Conservation (phyloP, 1,140 invertebrate genomes). For the Campoletis sonorensis region DNA sequence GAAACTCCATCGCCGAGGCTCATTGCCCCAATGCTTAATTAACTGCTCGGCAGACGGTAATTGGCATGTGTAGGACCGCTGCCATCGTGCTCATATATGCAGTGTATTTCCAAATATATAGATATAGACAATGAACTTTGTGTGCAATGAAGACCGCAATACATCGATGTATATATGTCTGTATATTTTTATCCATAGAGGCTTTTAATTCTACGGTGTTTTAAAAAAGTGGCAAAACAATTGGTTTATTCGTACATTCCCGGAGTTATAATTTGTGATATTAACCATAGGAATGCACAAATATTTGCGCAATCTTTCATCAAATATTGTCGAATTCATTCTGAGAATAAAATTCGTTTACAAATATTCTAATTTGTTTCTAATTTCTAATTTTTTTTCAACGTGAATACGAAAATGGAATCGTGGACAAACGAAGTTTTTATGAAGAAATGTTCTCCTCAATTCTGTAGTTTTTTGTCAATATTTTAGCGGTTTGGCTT, state of each 20-base stretch:
- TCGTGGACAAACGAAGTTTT: too few species aligned
- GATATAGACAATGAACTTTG: constrained; percentile 31
- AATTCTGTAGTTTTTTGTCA: too few species aligned
- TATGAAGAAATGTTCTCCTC: too few species aligned
- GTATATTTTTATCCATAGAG: background rate
- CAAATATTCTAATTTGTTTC: too few species aligned
- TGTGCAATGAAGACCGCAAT: constrained; percentile 14
- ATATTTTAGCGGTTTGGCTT: too few species aligned
- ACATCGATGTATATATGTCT: background rate
- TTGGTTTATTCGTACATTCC: background rate
- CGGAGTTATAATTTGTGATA: background rate
- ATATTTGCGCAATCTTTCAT: background rate
- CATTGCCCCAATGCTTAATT: constrained; percentile 73
- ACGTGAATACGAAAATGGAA: too few species aligned
- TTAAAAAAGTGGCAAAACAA: background rate
- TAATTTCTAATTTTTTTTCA: too few species aligned
- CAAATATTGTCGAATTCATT: too few species aligned
- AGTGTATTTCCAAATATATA: constrained; percentile 35
- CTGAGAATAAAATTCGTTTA: too few species aligned
- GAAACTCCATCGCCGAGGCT: constrained; percentile 68
- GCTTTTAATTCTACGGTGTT: background rate
- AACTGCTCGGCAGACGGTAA: constrained; percentile 66
- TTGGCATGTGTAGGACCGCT: constrained; percentile 61
- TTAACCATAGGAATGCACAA: background rate
- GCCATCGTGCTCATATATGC: constrained; percentile 46